Conservation (phyloP, 2,888 invertebrate species). For the Nomada lathburiana region DNA sequence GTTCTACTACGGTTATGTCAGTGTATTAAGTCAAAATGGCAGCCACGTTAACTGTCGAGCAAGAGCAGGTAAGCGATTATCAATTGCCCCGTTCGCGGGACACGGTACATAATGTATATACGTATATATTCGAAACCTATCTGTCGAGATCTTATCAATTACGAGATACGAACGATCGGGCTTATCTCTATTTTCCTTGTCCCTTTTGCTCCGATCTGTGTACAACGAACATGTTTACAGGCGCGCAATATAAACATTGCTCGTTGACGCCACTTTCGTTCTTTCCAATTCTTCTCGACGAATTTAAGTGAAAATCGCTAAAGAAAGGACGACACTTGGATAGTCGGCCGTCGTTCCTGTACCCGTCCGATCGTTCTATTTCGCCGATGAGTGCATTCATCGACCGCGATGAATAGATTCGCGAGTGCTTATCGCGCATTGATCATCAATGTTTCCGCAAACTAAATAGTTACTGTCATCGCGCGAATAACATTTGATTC, state of each 20-base stretch:
- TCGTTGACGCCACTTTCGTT: background rate
- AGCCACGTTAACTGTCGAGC: slow-evolving; percentile 91
- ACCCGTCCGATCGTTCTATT: background rate
- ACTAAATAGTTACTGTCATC: slow-evolving; percentile 27
- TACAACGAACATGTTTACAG: slow-evolving; percentile 30
- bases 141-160: background rate
- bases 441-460: slow-evolving; percentile 33
- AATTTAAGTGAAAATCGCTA: slow-evolving; percentile 18
- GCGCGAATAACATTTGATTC: slow-evolving; percentile 5
- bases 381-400: background rate
- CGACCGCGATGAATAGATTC: slow-evolving; percentile 9
- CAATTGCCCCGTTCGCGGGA: slow-evolving; percentile 7
- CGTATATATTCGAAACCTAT: background rate
- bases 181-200: background rate
- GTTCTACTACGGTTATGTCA: slow-evolving; percentile 57
- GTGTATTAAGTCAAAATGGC: slow-evolving; percentile 86
- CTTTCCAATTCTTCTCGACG: background rate
- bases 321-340: background rate
- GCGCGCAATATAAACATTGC: slow-evolving; percentile 54
- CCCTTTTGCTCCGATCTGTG: background rate
- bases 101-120: background rate
- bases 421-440: slow-evolving; percentile 15
- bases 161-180: background rate
- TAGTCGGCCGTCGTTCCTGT: no score
- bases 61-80: slow-evolving; percentile 89